A percentile compares a stretch with the other conserved stretches of the same genome.
These are phyloP conservation scores for Tipula unca DNA, from an alignment of 2,888 invertebrate genomes.

Conservation along the genomic window DNA sequence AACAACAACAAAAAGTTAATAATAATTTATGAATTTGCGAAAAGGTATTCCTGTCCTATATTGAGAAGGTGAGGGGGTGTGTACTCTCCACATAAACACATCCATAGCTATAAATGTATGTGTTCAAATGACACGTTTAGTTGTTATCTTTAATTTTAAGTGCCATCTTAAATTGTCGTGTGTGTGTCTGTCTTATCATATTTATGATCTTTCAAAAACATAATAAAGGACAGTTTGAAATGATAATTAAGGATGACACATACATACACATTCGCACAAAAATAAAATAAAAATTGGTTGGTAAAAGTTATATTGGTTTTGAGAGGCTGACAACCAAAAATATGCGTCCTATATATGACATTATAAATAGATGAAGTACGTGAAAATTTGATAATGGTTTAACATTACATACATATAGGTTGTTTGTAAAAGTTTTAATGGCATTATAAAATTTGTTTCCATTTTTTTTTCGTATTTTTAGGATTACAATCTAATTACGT, in stretches of 20 bases:
- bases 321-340: not conserved
- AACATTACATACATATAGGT: not conserved
- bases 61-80: not conserved
- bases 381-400: not conserved
- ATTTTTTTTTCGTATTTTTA: not conserved
- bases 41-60: not conserved
- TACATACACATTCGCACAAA: not conserved
- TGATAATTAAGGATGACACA: not conserved
- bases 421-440: not conserved
- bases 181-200: not conserved
- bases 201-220: not conserved
- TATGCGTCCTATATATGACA: not conserved
- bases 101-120: not conserved
- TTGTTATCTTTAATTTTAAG: not conserved
- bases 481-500: not conserved
- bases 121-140: not conserved
- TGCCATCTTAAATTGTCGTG: not conserved
- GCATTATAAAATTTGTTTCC: not conserved
- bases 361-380: not conserved
- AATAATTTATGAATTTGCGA: slow-evolving; percentile 4
- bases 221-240: not conserved
- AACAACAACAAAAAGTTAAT: not conserved
- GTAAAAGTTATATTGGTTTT: not conserved
- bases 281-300: not conserved
- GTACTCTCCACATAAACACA: not conserved